These are phyloP conservation scores for Hydrocynus forskahlii DNA, from an alignment of 2,797 vertebrate species.

Conservation along the genomic window DNA sequence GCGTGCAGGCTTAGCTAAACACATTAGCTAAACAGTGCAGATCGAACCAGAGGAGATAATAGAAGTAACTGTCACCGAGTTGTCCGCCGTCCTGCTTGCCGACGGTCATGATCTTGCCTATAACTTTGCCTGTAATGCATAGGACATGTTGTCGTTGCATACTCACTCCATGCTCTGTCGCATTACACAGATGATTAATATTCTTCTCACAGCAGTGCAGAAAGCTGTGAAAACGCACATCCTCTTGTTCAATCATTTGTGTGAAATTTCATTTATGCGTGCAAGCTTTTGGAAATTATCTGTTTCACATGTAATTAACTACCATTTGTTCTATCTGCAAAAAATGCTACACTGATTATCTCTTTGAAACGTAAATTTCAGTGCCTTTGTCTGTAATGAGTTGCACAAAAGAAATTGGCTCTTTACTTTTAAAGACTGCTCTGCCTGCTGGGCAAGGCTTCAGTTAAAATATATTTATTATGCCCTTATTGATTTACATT, in stretches of 20 bases:
- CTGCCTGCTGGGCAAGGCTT: constrained; percentile 32
- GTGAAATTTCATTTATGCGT: constrained; percentile 51
- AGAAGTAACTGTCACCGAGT: background rate
- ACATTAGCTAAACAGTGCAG: background rate
- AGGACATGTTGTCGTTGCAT: background rate
- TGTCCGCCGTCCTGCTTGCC: background rate
- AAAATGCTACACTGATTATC: constrained; percentile 47
- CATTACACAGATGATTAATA: constrained; percentile 46
- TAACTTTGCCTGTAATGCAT: background rate
- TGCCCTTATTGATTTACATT: constrained; percentile 59
- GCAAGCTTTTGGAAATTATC: constrained; percentile 49
- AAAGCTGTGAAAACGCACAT: constrained; percentile 52
- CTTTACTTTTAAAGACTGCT: constrained; percentile 40
- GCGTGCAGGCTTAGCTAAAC: background rate
- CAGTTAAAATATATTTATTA: constrained; percentile 54
- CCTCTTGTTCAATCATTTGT: constrained; percentile 51
- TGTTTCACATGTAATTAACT: constrained; percentile 58
- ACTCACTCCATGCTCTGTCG: constrained; percentile 20
- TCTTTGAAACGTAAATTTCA: constrained; percentile 52
- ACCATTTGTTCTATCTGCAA: constrained; percentile 41
- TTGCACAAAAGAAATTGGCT: constrained; percentile 46
- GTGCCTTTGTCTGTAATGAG: constrained; percentile 54
- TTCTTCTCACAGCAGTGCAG: constrained; percentile 41
- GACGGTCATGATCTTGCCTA: constrained; percentile 2
- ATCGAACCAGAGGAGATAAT: background rate